Conservation (phyloP, 1,140 invertebrate species). For the Globodera ellingtonae region DNA sequence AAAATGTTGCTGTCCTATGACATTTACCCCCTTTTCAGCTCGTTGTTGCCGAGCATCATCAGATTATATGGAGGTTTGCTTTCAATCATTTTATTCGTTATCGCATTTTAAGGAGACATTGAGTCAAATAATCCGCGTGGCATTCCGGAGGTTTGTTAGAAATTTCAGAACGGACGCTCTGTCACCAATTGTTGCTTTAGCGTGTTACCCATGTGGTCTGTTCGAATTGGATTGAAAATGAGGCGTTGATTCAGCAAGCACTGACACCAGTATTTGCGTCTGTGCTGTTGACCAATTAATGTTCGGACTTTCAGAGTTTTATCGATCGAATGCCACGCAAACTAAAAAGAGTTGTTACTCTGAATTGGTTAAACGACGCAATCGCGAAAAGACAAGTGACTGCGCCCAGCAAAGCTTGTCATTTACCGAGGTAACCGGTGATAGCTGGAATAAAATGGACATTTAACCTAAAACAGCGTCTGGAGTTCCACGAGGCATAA, state of each 20-base stretch:
- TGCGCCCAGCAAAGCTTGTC: slow-evolving; percentile 32
- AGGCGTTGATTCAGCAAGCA: slow-evolving; percentile 25
- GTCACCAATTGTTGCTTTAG: neutral
- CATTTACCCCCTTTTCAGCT: neutral
- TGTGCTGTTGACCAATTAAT: neutral
- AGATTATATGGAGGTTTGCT: slow-evolving; percentile 30
- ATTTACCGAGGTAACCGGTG: slow-evolving; percentile 26
- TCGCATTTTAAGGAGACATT: slow-evolving; percentile 22
- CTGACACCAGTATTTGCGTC: slow-evolving; percentile 1
- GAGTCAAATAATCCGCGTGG: slow-evolving; percentile 28
- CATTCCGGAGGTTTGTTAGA: slow-evolving; percentile 29
- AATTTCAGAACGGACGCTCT: neutral
- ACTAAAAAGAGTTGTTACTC: slow-evolving; percentile 28
- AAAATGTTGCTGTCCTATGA: neutral
- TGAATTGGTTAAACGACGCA: slow-evolving; percentile 37
- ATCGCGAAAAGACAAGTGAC: slow-evolving; percentile 26
- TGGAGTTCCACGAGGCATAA: slow-evolving; percentile 15
- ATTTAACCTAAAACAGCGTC: neutral
- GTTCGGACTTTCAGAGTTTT: slow-evolving; percentile 19
- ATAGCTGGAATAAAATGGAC: neutral
- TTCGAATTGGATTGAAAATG: slow-evolving; percentile 28
- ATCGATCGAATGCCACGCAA: slow-evolving; percentile 22
- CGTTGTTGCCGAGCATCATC: slow-evolving; percentile 22
- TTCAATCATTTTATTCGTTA: neutral
- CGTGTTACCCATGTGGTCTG: slow-evolving; percentile 39